Conservation (phyloP, 2,797 vertebrate species). For the Erethizon dorsatum region DNA sequence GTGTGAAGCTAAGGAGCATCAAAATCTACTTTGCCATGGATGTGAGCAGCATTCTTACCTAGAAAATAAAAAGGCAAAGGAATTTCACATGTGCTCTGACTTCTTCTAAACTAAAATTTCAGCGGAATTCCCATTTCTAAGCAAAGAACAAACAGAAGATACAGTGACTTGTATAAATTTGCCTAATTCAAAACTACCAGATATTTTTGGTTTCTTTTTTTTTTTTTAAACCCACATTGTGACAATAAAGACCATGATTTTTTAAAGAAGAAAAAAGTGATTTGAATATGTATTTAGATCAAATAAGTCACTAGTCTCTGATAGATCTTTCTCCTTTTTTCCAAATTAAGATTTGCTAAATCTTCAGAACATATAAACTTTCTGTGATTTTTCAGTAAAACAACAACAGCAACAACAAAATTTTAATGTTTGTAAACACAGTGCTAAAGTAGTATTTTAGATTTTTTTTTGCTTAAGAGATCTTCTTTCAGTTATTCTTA, state of each 20-base stretch:
- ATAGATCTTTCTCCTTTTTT: background rate
- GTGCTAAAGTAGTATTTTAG: constrained; percentile 43
- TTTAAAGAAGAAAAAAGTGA: background rate
- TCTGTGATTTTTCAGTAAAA: constrained; percentile 74
- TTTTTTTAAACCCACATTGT: too few species aligned
- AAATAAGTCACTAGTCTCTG: background rate
- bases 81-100: constrained; percentile 72
- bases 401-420: constrained; percentile 59
- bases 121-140: constrained; percentile 5
- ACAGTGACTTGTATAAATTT: constrained; percentile 31
- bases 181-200: background rate
- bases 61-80: constrained; percentile 71
- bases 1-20: constrained; percentile 73
- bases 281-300: background rate
- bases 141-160: constrained; percentile 69
- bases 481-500: constrained; percentile 79
- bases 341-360: constrained; percentile 77
- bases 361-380: constrained; percentile 69
- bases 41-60: constrained; percentile 72
- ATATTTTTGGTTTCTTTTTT: too few species aligned
- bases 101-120: constrained; percentile 75
- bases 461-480: constrained; percentile 1
- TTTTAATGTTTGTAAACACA: constrained; percentile 67
- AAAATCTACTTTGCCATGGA: constrained; percentile 74
- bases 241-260: background rate